Base-by-base conservation (phyloP, 2,888 invertebrate species). In the Leucoptera coffeella region DNA sequence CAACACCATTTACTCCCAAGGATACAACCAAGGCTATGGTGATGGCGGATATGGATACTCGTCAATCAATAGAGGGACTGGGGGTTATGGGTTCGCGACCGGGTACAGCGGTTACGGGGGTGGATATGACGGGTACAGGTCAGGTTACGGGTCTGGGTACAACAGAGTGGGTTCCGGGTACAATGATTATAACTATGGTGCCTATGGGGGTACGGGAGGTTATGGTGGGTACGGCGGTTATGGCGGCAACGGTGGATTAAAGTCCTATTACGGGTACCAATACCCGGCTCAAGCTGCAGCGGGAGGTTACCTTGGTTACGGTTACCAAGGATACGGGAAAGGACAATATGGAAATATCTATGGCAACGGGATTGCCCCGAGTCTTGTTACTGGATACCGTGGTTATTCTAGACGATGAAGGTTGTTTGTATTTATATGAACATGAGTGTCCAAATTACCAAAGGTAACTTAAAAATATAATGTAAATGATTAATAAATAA, bases 211-310 rank as follows among this genome's bases (percentile, higher is more conserved):
- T n/a, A n/a, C n/a, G n/a, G n/a, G n/a, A n/a, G 61, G 55, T 3
- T 45, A 55, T 27, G 59, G 57, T 3, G 74, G 77, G 3, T 76
- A 77, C 37, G 77, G 76, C 2, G 77, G 78, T 2, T 74, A 73
- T 34, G 67, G 74, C 29, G 78, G 78, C 38, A 77, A 75, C 45
- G 77, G 77, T 19, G 77, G 77, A 12, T 43, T 76, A 1, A 56
- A 46, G 26, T 75, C 77, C 15, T 78, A 78, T 40, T 64, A 58
- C 23, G 78, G 78, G 5, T 77, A 78, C 44, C 73, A 65, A 43
- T 73, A 62, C 42, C 73, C 75, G 1, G 47, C 48, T 33, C 76
- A 77, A 38, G 53, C 53, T 42, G 74, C 74, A 4, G n/a, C n/a
- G n/a, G 60, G 56, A 15, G 58, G 74, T 27, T 74, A 78, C 48